Evolutionary conservation across 2,113 vertebrate species (phyloP).

Genomic region (Neolamprologus kungweensis): DNA sequence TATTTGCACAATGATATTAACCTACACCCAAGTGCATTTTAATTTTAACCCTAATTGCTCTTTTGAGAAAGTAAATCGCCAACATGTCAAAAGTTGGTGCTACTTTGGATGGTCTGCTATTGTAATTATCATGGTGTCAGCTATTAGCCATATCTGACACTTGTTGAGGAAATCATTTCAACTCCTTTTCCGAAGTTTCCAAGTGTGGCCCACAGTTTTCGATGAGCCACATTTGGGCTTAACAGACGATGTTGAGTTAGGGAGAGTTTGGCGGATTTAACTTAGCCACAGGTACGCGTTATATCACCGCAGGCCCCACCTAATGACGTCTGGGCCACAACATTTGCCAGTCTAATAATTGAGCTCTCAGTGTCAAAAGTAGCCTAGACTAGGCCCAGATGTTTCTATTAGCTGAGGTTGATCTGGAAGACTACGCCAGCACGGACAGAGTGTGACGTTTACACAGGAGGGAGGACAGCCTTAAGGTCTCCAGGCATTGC

Average conservation of each 20-base stretch:
- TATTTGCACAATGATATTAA: neutral
- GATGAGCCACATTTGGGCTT: neutral
- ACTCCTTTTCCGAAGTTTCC: neutral
- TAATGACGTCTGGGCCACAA: neutral
- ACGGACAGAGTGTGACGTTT: neutral
- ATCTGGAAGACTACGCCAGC: neutral
- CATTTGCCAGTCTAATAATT: neutral
- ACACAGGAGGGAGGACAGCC: neutral
- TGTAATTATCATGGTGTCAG: neutral
- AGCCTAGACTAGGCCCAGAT: neutral
- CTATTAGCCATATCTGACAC: neutral
- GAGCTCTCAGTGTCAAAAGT: neutral
- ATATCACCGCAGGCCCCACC: neutral
- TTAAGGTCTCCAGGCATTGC: neutral
- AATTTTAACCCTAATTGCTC: neutral
- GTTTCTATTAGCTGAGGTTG: neutral
- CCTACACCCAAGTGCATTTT: neutral
- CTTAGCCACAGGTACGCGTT: neutral
- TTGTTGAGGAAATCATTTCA: neutral
- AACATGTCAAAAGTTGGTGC: neutral
- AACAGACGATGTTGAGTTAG: fast-evolving
- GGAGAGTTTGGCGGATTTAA: neutral
- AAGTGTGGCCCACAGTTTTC: neutral
- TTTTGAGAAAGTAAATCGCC: neutral
- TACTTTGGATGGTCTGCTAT: neutral